phyloP scores from a whole-genome alignment of 92 coral and sea anemone species.

The Meandrina meandrites region DNA sequence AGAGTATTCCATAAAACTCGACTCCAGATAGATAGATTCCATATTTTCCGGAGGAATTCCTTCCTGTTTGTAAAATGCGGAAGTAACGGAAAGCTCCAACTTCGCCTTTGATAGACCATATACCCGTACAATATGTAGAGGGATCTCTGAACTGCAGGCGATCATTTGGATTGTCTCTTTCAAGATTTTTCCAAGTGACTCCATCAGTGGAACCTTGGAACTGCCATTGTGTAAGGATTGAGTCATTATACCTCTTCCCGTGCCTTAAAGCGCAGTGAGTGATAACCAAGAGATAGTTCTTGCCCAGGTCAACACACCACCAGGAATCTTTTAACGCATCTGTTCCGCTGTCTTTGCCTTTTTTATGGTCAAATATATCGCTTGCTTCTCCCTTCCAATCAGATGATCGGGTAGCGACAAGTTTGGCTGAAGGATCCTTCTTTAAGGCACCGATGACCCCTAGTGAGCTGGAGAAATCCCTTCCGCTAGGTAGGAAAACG shows the following conservation, averaged over 20 bases:
- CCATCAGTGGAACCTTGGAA: slow-evolving; percentile 74
- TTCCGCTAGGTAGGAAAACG: background rate
- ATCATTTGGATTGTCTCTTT: background rate
- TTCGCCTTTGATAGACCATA: slow-evolving; percentile 68
- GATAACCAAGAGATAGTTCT: slow-evolving; percentile 47
- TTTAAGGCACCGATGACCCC: background rate
- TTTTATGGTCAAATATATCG: background rate
- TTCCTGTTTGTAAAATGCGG: slow-evolving; percentile 77
- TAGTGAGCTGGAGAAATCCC: background rate
- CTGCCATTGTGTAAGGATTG: slow-evolving; percentile 66
- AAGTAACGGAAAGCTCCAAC: slow-evolving; percentile 63
- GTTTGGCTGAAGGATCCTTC: background rate
- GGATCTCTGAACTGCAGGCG: slow-evolving; percentile 47
- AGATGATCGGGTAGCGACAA: background rate
- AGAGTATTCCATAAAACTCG: slow-evolving; percentile 67
- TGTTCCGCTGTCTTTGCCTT: background rate
- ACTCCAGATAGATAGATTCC: slow-evolving; percentile 70
- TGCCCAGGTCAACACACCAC: slow-evolving; percentile 79
- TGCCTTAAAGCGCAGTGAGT: slow-evolving; percentile 76
- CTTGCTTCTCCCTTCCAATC: background rate
- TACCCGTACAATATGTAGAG: slow-evolving; percentile 60
- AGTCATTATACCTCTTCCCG: slow-evolving; percentile 69
- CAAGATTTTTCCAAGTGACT: slow-evolving; percentile 49
- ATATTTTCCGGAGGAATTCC: slow-evolving; percentile 67
- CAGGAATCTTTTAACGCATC: slow-evolving; percentile 30